Evolutionary conservation across 2,888 invertebrate species (phyloP), one percentile per base, ranked within the genome.

Genomic region (Lithophane socia): DNA sequence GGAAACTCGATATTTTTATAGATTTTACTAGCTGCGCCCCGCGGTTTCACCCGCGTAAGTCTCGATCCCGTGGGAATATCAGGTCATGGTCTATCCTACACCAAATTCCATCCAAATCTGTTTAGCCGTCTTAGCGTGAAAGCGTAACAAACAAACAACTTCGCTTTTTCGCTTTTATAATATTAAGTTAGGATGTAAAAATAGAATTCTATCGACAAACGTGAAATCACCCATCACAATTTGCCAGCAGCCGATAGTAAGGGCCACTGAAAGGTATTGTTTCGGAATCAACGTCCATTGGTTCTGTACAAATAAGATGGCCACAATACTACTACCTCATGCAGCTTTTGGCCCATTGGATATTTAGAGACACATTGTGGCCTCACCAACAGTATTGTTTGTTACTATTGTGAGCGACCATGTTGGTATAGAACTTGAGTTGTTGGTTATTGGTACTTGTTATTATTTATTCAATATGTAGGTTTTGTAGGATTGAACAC

Each of bases 201-300:
- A 16, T 16, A 49, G 49, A 49, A 49, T 49, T 49, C 5, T 49
- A 7, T 49, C 52, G 37, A 54, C 4, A 47, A 47, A 37, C 2
- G 29, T 21, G 16, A 44, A 13, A 16, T 42, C 54, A 18, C 47
- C 10, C 13, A 52, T 42, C 7, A 66, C 13, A 70, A 73, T 61
- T 69, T 68, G 5, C 12, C 37, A 73, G 1, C 7, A 29, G 1
- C 12, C 42, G 16, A 12, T 84, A 77, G 90, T 90, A 89, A 37
- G 84, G 72, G 65, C 12, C 12, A 49, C 54, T 63, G 73, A 82
- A 85, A 90, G 86, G 84, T 87, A 86, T 87, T 87, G 84, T 86
- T 78, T 85, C 77, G 52, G 79, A 86, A 85, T 87, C 85, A 86
- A 87, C 84, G 86, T 86, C 86, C 76, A 81, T 87, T 79, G 80